These are phyloP conservation scores for Anguilla pacifica DNA, from an alignment of 2,797 vertebrate genomes.

Conservation along the genomic window DNA sequence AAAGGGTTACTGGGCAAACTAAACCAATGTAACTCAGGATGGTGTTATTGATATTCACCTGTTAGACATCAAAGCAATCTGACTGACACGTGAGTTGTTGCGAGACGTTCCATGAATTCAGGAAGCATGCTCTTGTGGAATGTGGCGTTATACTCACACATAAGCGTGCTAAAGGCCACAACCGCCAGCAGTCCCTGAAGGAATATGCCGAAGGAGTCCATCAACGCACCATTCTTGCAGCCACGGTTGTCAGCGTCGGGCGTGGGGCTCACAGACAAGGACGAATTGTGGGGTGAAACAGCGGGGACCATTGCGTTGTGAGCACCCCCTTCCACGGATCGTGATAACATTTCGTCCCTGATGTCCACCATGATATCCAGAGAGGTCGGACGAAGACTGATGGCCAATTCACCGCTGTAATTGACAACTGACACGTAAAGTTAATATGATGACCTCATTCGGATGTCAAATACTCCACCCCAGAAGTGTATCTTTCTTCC, in stretches of 20 bases:
- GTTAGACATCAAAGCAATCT: background rate
- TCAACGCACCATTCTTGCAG: conserved; percentile 88
- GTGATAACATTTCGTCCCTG: conserved; percentile 57
- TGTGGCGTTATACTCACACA: conserved; percentile 82
- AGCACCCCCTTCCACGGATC: conserved; percentile 47
- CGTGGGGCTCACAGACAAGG: conserved; percentile 48
- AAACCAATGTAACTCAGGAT: background rate
- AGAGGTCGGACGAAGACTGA: background rate
- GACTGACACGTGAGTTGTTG: background rate
- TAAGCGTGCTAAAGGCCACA: conserved; percentile 94
- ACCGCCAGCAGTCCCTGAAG: conserved; percentile 92
- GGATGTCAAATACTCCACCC: background rate
- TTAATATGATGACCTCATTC: conserved; percentile 3
- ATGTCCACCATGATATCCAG: conserved; percentile 58
- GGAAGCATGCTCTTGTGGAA: background rate
- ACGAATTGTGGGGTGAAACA: conserved; percentile 61
- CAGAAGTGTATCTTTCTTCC: background rate
- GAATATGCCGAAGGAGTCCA: conserved; percentile 93
- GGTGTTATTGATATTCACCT: background rate
- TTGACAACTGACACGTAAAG: background rate
- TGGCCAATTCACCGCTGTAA: conserved; percentile 1
- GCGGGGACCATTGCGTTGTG: conserved; percentile 44
- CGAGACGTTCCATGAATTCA: background rate
- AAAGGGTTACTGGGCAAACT: background rate
- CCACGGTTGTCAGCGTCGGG: conserved; percentile 65